Evolutionary conservation across 1,140 invertebrate species (phyloP).

Genomic region (Tribolium madens): DNA sequence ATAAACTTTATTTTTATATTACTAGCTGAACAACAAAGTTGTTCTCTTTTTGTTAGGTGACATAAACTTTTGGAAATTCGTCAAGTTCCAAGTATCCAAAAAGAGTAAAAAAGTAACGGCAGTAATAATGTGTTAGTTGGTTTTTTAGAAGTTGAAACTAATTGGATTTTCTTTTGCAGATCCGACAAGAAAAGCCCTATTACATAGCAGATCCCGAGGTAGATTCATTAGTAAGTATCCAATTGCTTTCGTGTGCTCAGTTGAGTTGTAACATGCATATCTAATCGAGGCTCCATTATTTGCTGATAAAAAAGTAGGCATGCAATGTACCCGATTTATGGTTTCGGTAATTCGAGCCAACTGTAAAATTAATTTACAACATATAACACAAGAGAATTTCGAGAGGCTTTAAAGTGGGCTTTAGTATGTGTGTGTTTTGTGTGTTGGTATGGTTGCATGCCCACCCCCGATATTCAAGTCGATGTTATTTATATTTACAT

Average conservation of each 20-base stretch:
- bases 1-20: background rate
- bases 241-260: constrained; percentile 44
- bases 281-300: constrained; percentile 46
- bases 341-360: constrained; percentile 35
- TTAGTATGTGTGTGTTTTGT: constrained; percentile 32
- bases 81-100: constrained; percentile 2
- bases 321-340: constrained; percentile 37
- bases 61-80: background rate
- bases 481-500: constrained; percentile 45
- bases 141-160: constrained; percentile 19
- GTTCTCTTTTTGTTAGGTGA: background rate
- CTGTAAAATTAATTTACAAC: constrained; percentile 39
- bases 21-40: too few species aligned
- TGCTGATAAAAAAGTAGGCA: constrained; percentile 40
- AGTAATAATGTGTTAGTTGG: constrained; percentile 21
- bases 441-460: constrained; percentile 44
- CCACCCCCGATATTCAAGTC: constrained; percentile 44
- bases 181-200: constrained; percentile 97
- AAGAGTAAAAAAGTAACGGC: background rate
- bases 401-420: constrained; percentile 36
- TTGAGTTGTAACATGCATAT: constrained; percentile 52
- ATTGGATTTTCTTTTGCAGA: constrained; percentile 79
- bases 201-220: constrained; percentile 98
- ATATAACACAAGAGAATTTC: constrained; percentile 34
- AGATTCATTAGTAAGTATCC: constrained; percentile 93